Conservation (phyloP, 2,888 invertebrate genomes). For the Xanthorhoe designata region DNA sequence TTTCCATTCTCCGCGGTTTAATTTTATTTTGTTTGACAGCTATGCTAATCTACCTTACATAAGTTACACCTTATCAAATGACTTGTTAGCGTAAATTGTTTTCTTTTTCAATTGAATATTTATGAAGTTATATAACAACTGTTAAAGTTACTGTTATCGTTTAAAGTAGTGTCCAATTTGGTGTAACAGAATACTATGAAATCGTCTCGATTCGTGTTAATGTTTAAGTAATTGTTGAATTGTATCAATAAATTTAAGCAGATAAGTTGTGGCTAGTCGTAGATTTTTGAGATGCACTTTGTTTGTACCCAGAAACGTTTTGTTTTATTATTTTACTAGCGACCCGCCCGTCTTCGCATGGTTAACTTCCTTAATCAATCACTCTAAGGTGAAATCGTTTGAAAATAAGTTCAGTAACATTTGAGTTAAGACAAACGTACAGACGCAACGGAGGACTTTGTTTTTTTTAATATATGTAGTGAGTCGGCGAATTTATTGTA, state of each 20-base stretch:
- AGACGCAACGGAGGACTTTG: too few species aligned
- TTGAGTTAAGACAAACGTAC: too few species aligned
- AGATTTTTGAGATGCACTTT: not conserved
- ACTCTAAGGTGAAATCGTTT: too few species aligned
- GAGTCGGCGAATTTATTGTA: too few species aligned
- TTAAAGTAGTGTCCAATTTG: slow-evolving; percentile 44
- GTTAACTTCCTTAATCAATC: too few species aligned
- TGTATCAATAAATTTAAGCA: slow-evolving; percentile 32
- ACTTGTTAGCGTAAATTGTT: slow-evolving; percentile 41
- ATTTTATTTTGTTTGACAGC: slow-evolving; percentile 33
- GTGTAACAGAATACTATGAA: slow-evolving; percentile 43
- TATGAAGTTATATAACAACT: slow-evolving; percentile 43
- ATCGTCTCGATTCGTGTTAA: slow-evolving; percentile 30
- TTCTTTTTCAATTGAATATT: slow-evolving; percentile 43
- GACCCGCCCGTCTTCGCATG: not conserved
- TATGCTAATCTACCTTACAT: slow-evolving; percentile 35
- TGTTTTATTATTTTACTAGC: slow-evolving; percentile 1
- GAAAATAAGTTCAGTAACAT: too few species aligned
- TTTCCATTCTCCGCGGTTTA: slow-evolving; percentile 30
- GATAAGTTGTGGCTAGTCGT: not conserved
- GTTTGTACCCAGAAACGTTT: not conserved
- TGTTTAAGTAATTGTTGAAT: slow-evolving; percentile 41
- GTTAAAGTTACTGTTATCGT: slow-evolving; percentile 47
- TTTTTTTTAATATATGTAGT: too few species aligned
- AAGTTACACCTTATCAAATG: slow-evolving; percentile 40